Base-by-base conservation (phyloP, 2,113 vertebrate genomes). In the Leptosomus discolor region DNA sequence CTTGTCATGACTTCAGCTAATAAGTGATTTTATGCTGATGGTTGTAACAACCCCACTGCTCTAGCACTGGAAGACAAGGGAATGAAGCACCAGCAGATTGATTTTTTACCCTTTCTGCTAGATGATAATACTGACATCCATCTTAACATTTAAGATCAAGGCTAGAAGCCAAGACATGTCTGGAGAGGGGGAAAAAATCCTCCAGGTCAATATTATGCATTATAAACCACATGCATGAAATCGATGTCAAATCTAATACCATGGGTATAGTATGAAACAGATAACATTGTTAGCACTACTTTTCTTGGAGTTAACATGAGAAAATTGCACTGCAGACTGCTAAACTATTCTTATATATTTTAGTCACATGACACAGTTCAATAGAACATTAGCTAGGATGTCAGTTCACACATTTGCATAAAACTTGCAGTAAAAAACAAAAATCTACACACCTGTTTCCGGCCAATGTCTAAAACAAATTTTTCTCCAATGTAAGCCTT, bases 131-230 rank as follows among this genome's bases (percentile, higher is more conserved):
- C 57, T 85, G 76, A 97, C 88, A 97, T 97, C 88, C 93, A 97
- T 98, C 96, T 98, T 97, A 91, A 93, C 88, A 98, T 97, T 96
- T 97, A 96, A 98, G 91, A 98, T 97, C 92, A 96, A 98, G 91
- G 83, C 76, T 93, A 96, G 80, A 82, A 97, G 74, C 88, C 97
- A 96, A 97, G 71, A 93, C 81, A 92, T 30, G 97, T 74, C 37
- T 92, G 90, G 64, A 78, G 91, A 32, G 3, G 7, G 27, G 6
- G 5, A 15, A 30, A 11, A 21, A 41, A 46, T 65, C 26, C 39
- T 80, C 17, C 69, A 96, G 96, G 98, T 98, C 97, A 96, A 97
- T 98, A 96, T 76, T 95, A 92, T 93, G 57, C 88, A 93, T 97
- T 98, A 96, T 92, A 95, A 94, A 93, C 80, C 67, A 90, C 77